Conservation (phyloP, 1,140 invertebrate species). For the Drosophila prosaltans region DNA sequence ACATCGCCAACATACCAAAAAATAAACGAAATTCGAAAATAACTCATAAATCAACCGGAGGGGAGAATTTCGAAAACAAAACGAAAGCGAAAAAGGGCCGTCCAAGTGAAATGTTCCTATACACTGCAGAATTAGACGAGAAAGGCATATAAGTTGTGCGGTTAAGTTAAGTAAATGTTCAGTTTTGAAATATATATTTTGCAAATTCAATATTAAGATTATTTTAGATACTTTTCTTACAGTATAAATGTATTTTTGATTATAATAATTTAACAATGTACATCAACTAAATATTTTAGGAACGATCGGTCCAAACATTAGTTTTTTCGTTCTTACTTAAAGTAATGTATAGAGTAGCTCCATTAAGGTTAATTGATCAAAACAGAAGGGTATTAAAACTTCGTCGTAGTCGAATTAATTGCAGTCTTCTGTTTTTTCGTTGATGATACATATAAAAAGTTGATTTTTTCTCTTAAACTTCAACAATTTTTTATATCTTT, state of each 20-base stretch:
- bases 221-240: neutral
- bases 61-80: conserved; percentile 15
- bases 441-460: neutral
- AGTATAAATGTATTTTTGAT: neutral
- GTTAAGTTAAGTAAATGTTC: too few relatives aligned
- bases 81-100: conserved; percentile 15
- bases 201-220: neutral
- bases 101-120: conserved; percentile 30
- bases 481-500: neutral
- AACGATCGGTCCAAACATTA: neutral
- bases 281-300: neutral
- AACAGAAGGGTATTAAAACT: neutral
- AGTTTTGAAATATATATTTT: neutral
- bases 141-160: neutral
- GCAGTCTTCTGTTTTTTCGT: conserved; percentile 42
- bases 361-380: neutral
- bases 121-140: conserved; percentile 11
- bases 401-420: neutral
- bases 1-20: conserved; percentile 20
- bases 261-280: neutral
- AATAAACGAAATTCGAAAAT: conserved; percentile 52
- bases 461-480: neutral
- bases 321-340: too few relatives aligned
- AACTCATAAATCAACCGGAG: conserved; percentile 30
- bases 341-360: too few relatives aligned